Evolutionary conservation across 2,113 vertebrate species (phyloP).

Genomic region (Aldabrachelys gigantea): DNA sequence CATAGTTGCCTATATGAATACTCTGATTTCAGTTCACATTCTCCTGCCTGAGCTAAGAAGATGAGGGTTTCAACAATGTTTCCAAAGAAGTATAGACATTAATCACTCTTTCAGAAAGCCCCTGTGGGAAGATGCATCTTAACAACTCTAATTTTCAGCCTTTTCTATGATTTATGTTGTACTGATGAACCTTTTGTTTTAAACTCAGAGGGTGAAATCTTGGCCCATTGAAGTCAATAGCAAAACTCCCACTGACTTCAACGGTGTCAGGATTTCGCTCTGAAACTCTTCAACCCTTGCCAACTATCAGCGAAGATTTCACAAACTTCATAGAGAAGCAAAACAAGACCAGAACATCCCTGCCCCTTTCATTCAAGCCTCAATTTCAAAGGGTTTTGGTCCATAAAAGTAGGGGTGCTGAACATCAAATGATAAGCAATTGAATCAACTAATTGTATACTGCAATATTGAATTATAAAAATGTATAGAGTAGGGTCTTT

Average conservation of each 20-base stretch:
- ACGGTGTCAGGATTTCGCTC: neutral
- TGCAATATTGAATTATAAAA: too few relatives aligned
- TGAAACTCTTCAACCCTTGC: neutral
- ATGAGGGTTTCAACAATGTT: conserved; percentile 40
- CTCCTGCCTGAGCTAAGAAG: neutral
- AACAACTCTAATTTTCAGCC: neutral
- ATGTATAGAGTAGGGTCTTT: too few relatives aligned
- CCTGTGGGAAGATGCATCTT: neutral
- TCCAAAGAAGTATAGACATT: conserved; percentile 22
- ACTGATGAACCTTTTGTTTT: conserved; percentile 28
- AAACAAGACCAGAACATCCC: neutral
- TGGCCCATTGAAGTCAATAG: neutral
- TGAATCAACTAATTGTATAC: too few relatives aligned
- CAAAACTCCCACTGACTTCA: conserved; percentile 3
- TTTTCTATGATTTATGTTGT: conserved; percentile 18
- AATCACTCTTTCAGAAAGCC: conserved; percentile 6
- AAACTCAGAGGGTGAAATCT: neutral
- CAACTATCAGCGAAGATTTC: conserved; percentile 18
- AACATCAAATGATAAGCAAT: too few relatives aligned
- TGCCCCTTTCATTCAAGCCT: neutral
- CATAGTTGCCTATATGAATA: neutral
- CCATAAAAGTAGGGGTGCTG: too few relatives aligned
- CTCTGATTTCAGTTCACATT: conserved; percentile 28
- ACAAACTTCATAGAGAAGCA: neutral
- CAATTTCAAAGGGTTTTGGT: too few relatives aligned